Evolutionary conservation across 2,888 invertebrate genomes (phyloP).

Genomic region (Lamellibrachia columna): DNA sequence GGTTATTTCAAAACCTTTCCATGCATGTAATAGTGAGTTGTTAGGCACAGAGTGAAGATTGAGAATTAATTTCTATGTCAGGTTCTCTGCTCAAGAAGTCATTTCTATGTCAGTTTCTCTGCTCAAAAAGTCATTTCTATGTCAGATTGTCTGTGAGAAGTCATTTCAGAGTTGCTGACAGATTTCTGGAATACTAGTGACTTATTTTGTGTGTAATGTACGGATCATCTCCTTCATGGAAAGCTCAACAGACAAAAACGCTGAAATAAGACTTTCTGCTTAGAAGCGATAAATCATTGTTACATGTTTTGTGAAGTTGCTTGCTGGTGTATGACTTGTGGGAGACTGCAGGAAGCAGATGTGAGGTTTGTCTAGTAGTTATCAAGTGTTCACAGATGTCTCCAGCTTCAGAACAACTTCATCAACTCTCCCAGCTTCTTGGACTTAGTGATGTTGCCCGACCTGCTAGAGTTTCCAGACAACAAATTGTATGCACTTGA

Average conservation of each 20-base stretch:
- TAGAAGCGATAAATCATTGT: background rate
- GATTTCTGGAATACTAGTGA: slow-evolving; percentile 3
- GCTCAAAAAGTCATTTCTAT: background rate
- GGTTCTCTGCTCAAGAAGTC: background rate
- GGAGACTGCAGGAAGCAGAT: background rate
- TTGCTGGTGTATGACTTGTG: background rate
- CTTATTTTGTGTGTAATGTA: background rate
- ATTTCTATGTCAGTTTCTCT: background rate
- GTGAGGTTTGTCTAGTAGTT: background rate
- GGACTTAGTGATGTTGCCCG: background rate
- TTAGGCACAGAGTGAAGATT: background rate
- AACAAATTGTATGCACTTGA: background rate
- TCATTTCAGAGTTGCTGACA: background rate
- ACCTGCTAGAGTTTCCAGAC: background rate
- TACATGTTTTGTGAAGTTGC: background rate
- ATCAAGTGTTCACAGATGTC: background rate
- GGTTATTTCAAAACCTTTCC: background rate
- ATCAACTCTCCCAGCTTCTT: background rate
- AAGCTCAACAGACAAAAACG: background rate
- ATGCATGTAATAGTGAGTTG: background rate
- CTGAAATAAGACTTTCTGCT: background rate
- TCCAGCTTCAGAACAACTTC: background rate
- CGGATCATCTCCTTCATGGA: background rate
- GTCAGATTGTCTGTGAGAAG: background rate
- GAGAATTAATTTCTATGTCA: background rate